Conservation (phyloP, 2,888 invertebrate species). For the Acleris sparsana region DNA sequence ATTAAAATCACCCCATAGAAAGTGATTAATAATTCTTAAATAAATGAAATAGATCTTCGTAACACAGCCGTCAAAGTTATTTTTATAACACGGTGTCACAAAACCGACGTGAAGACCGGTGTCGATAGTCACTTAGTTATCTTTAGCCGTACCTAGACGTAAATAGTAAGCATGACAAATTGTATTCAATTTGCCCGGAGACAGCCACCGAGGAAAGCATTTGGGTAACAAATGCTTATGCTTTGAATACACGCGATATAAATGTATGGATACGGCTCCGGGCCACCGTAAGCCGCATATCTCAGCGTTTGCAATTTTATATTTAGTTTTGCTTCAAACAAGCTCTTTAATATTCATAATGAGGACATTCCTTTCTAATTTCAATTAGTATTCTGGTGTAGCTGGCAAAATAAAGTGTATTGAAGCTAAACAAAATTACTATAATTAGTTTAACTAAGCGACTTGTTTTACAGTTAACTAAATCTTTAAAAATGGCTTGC, state of each 20-base stretch:
- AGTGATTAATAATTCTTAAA: no score
- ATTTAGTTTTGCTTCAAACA: not conserved
- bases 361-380: no score
- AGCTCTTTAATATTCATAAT: no score
- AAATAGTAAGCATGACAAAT: slow-evolving; percentile 68
- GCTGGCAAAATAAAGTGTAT: no score
- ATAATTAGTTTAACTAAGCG: not conserved
- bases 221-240: slow-evolving; percentile 78
- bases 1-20: no score
- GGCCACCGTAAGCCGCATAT: slow-evolving; percentile 19
- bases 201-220: slow-evolving; percentile 76
- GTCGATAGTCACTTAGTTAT: slow-evolving; percentile 35
- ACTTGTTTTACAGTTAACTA: not conserved
- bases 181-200: slow-evolving; percentile 78
- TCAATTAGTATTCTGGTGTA: no score
- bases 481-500: slow-evolving; percentile 12
- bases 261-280: slow-evolving; percentile 43
- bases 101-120: slow-evolving; percentile 27
- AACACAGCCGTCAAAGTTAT: slow-evolving; percentile 5
- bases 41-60: not conserved
- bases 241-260: slow-evolving; percentile 74
- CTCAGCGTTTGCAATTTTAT: slow-evolving; percentile 19
- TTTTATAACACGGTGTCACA: slow-evolving; percentile 13
- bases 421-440: no score
- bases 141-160: slow-evolving; percentile 33